Base-by-base conservation (phyloP, 1,140 invertebrate species). In the Dendroctonus valens region DNA sequence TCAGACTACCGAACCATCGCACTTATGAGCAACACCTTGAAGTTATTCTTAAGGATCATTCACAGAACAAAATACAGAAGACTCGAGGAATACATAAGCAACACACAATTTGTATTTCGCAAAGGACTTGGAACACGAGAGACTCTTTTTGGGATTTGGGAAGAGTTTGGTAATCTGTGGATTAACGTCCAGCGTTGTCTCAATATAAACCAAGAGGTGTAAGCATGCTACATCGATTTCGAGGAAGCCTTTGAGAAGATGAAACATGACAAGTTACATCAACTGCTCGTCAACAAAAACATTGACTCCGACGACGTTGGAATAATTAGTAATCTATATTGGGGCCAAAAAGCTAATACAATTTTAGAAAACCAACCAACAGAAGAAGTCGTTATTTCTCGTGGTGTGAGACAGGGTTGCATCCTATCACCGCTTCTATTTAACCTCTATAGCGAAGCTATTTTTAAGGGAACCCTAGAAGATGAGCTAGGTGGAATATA, bases 341-440 rank as follows among this genome's bases (percentile, higher is more conserved):
- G 44, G 12, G 44, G 44, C 44, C 44, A 46, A 46, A 46, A 46
- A 46, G 12, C 44, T 46, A 46, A 46, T 46, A 46, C 44, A 46
- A 2, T 46, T 1, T 1, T 46, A 46, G 44, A 46, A 46, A 46
- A 46, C 12, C 44, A 46, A 46, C 44, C 44, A 46, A 46, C 44
- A 2, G 44, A 46, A 46, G 44, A 46, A 46, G 4, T 46, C 3
- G 12, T 2, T 1, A 46, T 46, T 46, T 4, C 2, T 46, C 9
- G 44, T 4, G 44, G 9, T 46, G 12, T 12, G 44, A 46, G 12
- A 46, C 12, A 46, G 12, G 12, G 44, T 46, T 12, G 44, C 4
- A 46, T 12, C 44, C 44, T 46, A 14, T 46, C 44, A 46, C 44
- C 44, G 44, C 44, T 46, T 46, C 12, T 46, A 46, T 46, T 46